These are phyloP conservation scores for Cossypha caffra DNA, from an alignment of 2,797 vertebrate genomes.

Conservation along the genomic window DNA sequence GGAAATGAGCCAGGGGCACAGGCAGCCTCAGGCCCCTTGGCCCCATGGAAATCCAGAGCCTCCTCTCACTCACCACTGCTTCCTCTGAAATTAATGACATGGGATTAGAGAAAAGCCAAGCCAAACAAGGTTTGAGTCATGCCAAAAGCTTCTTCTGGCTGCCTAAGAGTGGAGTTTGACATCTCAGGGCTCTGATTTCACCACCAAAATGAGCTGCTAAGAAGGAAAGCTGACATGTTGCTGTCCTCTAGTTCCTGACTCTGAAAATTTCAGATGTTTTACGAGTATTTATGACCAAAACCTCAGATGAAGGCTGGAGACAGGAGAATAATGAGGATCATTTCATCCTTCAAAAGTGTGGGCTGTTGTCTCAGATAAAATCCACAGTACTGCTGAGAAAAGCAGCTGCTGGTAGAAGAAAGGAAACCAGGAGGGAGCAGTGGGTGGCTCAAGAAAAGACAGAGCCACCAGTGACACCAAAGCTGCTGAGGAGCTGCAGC, in stretches of 20 bases:
- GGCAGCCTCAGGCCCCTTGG: neutral
- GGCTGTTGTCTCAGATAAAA: neutral
- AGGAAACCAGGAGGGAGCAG: neutral
- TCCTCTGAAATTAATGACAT: neutral
- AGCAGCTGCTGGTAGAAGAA: neutral
- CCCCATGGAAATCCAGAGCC: neutral
- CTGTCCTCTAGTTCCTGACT: neutral
- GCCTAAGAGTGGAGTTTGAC: neutral
- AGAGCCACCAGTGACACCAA: neutral
- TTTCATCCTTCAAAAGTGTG: neutral
- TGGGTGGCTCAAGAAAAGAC: neutral
- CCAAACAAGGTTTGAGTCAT: slow-evolving; percentile 20
- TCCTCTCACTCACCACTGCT: neutral
- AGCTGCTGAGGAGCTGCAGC: neutral
- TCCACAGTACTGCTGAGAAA: neutral
- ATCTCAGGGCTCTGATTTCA: neutral
- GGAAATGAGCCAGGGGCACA: neutral
- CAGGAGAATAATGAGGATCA: neutral
- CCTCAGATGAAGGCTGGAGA: neutral
- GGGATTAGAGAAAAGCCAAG: slow-evolving; percentile 12
- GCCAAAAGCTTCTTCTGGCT: neutral
- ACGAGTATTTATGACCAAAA: neutral
- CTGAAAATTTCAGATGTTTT: neutral
- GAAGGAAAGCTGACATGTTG: neutral
- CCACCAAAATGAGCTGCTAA: neutral